Evolutionary conservation across 1,140 invertebrate genomes (phyloP), one percentile per base, ranked within the genome.

Genomic region (Trichogramma pretiosum): DNA sequence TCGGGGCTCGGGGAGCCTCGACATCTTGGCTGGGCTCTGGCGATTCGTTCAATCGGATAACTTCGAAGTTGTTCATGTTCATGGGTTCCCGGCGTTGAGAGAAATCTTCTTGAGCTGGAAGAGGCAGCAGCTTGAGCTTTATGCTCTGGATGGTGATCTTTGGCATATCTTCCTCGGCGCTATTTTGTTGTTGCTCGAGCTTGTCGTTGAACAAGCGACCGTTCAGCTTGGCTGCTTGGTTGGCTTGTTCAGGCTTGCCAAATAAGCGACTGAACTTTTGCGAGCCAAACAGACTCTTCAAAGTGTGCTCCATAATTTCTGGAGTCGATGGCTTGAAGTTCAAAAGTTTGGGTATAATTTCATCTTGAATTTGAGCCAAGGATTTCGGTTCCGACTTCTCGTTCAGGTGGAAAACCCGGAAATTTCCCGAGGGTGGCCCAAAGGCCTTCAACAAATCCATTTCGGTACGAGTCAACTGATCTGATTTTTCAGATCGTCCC

Each of bases 61-160:
- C 22, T 18, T 47, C 39, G 21, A 52, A 47, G 22, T 52, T 52
- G 13, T 24, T 5, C n/a, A 5, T 37, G 21, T 46, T 50, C 5
- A 21, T 3, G 17, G 4, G 1, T 5, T 30, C n/a, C 16, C 16
- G 9, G 10, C 16, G n/a, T n/a, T n/a, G n/a, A 5, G 2, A 8
- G 17, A 36, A 42, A 9, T 52, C 50, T 8, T 47, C 44, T 23
- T 46, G 50, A 11, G 32, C 22, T 5, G 33, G 32, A 3, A 52
- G 33, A 23, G 50, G 45, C 17, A 47, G 19, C 5, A 52, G 17
- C 22, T 43, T 46, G 8, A 52, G 21, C 16, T 52, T 52, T 13
- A 52, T 43, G 17, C 50, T 52, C 22, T 52, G 50, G 23, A 51
- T 46, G 1, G 39, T 51, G 13, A 51, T 51, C 26, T 52, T 52